Conservation (phyloP, 2,113 vertebrate genomes). For the Phoenicopterus ruber region DNA sequence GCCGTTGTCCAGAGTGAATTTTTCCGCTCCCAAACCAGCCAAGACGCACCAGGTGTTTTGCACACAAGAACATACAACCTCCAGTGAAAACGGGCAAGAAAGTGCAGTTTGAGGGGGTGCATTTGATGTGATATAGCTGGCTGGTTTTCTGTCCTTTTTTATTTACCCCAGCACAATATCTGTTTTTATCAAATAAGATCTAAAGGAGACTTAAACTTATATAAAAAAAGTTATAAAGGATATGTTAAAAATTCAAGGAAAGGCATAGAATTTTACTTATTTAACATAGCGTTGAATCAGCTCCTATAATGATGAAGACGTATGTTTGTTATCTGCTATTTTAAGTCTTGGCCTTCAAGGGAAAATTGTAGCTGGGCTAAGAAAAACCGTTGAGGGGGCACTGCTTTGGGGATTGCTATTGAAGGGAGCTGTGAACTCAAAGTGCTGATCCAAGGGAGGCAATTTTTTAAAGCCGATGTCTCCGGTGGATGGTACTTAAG, state of each 20-base stretch:
- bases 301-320: background rate
- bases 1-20: background rate
- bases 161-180: background rate
- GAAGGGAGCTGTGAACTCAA: background rate
- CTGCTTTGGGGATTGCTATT: background rate
- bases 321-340: background rate
- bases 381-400: background rate
- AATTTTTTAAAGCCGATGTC: background rate
- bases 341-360: background rate
- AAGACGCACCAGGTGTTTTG: background rate
- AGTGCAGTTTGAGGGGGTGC: background rate
- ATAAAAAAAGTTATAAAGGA: background rate
- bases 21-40: background rate
- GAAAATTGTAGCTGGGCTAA: background rate
- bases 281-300: background rate
- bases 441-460: background rate
- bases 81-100: background rate
- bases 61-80: background rate
- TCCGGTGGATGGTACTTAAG: background rate
- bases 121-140: background rate
- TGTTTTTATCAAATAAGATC: background rate
- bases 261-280: background rate
- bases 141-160: background rate
- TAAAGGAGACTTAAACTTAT: background rate
- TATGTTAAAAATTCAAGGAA: background rate